A percentile compares a stretch with the other conserved stretches of the same genome.
Conservation (phyloP, 2,797 vertebrate species). For the Tangara arthus region DNA sequence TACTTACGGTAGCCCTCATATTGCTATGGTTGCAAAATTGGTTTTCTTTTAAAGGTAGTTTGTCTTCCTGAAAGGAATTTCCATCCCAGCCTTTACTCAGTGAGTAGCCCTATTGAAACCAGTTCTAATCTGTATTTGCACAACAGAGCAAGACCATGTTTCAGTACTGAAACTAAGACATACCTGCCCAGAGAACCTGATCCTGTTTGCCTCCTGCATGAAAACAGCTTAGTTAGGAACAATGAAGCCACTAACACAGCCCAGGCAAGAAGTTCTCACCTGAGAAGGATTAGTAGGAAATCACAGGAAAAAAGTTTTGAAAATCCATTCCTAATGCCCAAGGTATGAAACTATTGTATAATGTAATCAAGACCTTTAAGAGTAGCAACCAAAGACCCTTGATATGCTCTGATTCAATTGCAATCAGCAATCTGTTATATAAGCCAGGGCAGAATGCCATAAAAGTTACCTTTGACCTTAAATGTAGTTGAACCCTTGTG, state of each 20-base stretch:
- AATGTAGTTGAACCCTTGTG: background rate
- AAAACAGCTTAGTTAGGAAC: background rate
- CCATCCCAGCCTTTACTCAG: background rate
- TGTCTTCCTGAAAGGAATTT: background rate
- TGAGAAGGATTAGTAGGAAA: background rate
- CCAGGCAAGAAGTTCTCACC: background rate
- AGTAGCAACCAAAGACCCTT: background rate
- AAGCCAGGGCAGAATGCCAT: background rate
- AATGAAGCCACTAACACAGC: background rate
- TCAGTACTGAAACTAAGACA: background rate
- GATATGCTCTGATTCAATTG: background rate
- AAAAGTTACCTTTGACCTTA: background rate
- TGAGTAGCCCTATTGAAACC: background rate
- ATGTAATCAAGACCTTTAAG: background rate
- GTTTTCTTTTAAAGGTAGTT: background rate
- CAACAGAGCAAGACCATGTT: background rate
- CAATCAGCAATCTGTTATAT: background rate
- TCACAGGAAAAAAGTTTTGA: background rate
- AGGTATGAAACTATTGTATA: background rate
- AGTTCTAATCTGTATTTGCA: background rate
- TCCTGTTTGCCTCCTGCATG: background rate
- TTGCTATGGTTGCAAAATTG: background rate
- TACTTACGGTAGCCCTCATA: background rate
- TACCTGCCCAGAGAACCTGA: background rate
- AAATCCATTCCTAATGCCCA: constrained; percentile 21